Evolutionary conservation across 2,888 invertebrate genomes (phyloP).

Genomic region (Caenorhabditis afra): DNA sequence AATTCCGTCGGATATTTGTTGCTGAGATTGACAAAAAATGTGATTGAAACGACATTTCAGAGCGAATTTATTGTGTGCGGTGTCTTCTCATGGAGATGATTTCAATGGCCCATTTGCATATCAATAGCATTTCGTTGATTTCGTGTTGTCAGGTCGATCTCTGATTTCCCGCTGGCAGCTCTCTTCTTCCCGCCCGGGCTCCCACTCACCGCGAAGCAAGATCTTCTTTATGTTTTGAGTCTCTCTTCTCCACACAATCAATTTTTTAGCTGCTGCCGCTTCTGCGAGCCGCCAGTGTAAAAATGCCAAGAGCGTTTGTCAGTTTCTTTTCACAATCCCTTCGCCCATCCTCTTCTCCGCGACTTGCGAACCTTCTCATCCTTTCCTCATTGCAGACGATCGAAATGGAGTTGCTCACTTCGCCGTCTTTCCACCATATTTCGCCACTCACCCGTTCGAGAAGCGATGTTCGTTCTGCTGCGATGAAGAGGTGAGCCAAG

Average conservation of each 20-base stretch:
- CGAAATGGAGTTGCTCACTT: slow-evolving; percentile 67
- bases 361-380: slow-evolving; percentile 18
- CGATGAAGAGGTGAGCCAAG: slow-evolving; percentile 63
- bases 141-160: slow-evolving; percentile 16
- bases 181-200: slow-evolving; percentile 10
- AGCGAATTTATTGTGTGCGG: slow-evolving; percentile 3
- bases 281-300: slow-evolving; percentile 49
- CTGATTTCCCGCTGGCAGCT: slow-evolving; percentile 28
- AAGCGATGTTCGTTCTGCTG: slow-evolving; percentile 68
- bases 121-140: slow-evolving; percentile 14
- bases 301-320: slow-evolving; percentile 56
- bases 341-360: not conserved
- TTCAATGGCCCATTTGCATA: slow-evolving; percentile 25
- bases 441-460: slow-evolving; percentile 75
- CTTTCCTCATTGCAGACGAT: slow-evolving; percentile 49
- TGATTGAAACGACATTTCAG: not conserved
- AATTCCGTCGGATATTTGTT: not conserved
- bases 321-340: slow-evolving; percentile 53
- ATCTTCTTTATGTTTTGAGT: slow-evolving; percentile 47
- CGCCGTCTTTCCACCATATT: slow-evolving; percentile 78
- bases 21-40: slow-evolving; percentile 7
- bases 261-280: slow-evolving; percentile 49
- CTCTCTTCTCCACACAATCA: slow-evolving; percentile 43
- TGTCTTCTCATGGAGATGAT: not conserved
- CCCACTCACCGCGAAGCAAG: slow-evolving; percentile 40